Conservation (phyloP, 2,113 vertebrate genomes). For the Colaptes auratus region DNA sequence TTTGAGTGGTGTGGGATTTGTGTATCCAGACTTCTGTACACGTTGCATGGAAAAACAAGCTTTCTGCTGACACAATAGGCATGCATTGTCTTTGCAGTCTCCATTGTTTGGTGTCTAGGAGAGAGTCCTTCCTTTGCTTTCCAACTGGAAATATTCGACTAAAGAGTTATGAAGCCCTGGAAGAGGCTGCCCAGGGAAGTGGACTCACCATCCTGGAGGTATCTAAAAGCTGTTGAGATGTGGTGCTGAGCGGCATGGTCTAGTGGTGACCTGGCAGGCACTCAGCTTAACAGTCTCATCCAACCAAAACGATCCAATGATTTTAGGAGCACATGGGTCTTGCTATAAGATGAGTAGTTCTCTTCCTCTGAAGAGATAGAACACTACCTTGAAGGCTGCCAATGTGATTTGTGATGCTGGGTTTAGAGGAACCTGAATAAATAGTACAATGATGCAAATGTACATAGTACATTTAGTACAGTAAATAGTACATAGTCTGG, state of each 20-base stretch:
- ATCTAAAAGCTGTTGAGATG: no score
- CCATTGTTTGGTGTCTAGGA: neutral
- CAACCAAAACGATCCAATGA: no score
- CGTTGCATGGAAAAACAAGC: accelerated
- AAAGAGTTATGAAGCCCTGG: no score
- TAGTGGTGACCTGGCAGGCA: no score
- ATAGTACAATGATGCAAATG: neutral
- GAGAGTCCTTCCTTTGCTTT: neutral
- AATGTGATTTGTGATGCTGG: neutral
- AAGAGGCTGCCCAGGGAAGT: no score
- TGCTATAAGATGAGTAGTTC: neutral
- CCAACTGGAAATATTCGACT: neutral
- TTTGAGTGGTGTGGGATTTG: neutral
- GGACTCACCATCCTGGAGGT: no score
- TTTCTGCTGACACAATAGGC: neutral
- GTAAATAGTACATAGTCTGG: neutral
- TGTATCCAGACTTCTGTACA: neutral
- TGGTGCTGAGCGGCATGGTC: no score
- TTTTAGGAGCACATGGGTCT: neutral
- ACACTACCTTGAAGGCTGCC: neutral
- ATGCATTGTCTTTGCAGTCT: neutral
- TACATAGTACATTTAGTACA: no score
- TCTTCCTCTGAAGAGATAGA: neutral
- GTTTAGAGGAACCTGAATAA: neutral
- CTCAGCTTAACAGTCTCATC: no score